Evolutionary conservation across 2,113 vertebrate genomes (phyloP).

Genomic region (Tragelaphus strepsiceros): DNA sequence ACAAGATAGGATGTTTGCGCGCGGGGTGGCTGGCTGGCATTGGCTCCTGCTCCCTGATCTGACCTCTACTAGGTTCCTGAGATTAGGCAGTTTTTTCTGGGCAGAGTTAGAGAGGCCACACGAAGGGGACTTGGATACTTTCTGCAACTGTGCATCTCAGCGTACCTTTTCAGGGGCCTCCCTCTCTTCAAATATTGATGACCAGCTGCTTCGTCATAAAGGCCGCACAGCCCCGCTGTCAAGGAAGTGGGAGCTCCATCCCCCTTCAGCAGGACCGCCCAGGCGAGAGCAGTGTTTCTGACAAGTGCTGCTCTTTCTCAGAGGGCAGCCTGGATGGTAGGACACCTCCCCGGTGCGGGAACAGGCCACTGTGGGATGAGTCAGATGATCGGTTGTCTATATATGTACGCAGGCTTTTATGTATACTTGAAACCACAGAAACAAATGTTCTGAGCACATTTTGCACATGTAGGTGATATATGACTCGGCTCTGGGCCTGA

Average conservation of each 20-base stretch:
- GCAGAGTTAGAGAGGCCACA: neutral
- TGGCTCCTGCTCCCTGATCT: neutral
- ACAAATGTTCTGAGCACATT: neutral
- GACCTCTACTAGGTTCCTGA: neutral
- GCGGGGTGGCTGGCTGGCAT: rapidly evolving
- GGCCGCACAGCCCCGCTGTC: neutral
- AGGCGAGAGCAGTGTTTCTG: neutral
- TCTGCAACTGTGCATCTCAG: neutral
- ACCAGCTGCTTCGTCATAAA: neutral
- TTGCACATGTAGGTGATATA: neutral
- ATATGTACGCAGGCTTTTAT: neutral
- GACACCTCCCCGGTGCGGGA: neutral
- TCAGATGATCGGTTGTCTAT: neutral
- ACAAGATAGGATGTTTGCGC: neutral
- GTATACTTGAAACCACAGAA: neutral
- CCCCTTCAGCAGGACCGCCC: rapidly evolving
- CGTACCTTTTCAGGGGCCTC: neutral
- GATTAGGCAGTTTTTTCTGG: neutral
- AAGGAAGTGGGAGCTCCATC: neutral
- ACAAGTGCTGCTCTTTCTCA: neutral
- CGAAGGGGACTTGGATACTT: neutral
- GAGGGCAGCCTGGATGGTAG: neutral
- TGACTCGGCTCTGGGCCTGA: neutral
- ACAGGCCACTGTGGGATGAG: neutral
- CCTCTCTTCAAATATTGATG: neutral